Evolutionary conservation across 2,888 invertebrate species (phyloP).

Genomic region (Neuroscelio doddi): DNA sequence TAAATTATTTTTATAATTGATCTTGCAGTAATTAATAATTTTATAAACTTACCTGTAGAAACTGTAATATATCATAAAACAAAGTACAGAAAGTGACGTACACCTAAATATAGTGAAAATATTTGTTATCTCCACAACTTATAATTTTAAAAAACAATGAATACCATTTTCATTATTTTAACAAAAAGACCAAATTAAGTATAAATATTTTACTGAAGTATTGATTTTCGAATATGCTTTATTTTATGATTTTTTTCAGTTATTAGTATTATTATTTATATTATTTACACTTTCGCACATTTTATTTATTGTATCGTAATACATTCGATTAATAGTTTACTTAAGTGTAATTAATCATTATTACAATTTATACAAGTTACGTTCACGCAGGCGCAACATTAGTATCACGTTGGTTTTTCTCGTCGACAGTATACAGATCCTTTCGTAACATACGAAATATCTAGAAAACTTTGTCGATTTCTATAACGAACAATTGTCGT

Average conservation of each 20-base stretch:
- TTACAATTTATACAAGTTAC: conserved; percentile 43
- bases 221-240: not conserved
- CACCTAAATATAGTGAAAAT: too few species aligned
- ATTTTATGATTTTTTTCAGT: conserved; percentile 14
- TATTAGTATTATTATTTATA: conserved; percentile 41
- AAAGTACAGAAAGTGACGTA: too few species aligned
- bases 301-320: conserved; percentile 33
- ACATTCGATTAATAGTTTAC: conserved; percentile 34
- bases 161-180: too few species aligned
- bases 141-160: too few species aligned
- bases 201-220: too few species aligned
- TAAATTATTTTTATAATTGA: too few species aligned
- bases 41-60: too few species aligned
- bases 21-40: too few species aligned
- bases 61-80: too few species aligned
- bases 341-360: conserved; percentile 29
- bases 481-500: conserved; percentile 24
- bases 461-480: conserved; percentile 28
- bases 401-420: conserved; percentile 16
- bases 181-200: too few species aligned
- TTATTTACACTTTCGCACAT: conserved; percentile 39
- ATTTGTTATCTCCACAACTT: too few species aligned
- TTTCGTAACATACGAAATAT: conserved; percentile 33
- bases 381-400: conserved; percentile 5
- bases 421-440: conserved; percentile 6